Base-by-base conservation (phyloP, 2,888 invertebrate species). In the Coenonympha glycerion region DNA sequence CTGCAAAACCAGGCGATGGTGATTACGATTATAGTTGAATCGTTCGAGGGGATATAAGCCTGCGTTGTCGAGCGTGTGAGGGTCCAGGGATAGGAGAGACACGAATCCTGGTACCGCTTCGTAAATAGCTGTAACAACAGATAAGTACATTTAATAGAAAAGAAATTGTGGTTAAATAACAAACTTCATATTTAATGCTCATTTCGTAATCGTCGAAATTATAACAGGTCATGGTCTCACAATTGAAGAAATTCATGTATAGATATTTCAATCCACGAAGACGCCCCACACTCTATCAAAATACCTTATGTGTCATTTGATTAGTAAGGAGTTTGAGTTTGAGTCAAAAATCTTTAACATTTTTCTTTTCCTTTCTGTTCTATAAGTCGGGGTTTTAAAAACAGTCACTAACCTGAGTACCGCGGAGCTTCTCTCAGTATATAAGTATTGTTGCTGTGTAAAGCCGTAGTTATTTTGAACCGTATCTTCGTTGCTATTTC, bases 91-190 rank as follows among this genome's bases (percentile, higher is more conserved):
- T 9, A 90, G 65, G 9, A 90, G 64, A 0, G 88, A 84, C 3
- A 87, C 79, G 51, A 90, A 82, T 19, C 85, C 85, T 21, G 85
- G 78, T 46, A 90, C 73, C 1, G 88, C 89, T 66, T 89, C 89
- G 59, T 88, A 87, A 41, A 89, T 66, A 37, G 88, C 88, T 77
- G 82, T 55, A 49, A 61, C 61, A 42, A 41, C 49, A 22, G 2
- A 40, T 39, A n/a, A n/a, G n/a, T n/a, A n/a, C n/a, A n/a, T n/a
- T 34, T 13, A 21, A 33, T 37, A 16, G 26, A 41, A n/a, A n/a
- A n/a, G n/a, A n/a, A n/a, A n/a, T n/a, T n/a, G n/a, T n/a, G n/a
- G n/a, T n/a, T n/a, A n/a, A n/a, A n/a, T n/a, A n/a, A n/a, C n/a
- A n/a, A n/a, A n/a, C n/a, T n/a, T n/a, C n/a, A n/a, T n/a, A n/a